These are phyloP conservation scores for Crocallis elinguaria DNA, from an alignment of 2,888 invertebrate species.

Conservation along the genomic window DNA sequence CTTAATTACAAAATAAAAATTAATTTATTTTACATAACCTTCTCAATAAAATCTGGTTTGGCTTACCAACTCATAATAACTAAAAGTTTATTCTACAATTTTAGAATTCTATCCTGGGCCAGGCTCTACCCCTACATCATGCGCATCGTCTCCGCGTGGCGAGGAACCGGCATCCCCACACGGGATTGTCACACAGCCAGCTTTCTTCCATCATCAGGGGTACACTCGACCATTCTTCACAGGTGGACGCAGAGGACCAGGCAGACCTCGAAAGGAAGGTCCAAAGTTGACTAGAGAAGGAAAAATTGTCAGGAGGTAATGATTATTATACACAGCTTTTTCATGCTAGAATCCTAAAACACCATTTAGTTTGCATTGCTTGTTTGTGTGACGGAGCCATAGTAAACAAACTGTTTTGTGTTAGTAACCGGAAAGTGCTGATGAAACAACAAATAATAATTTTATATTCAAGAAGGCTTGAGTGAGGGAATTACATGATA, in stretches of 20 bases:
- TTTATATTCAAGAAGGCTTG: too few relatives aligned
- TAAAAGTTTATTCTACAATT: neutral
- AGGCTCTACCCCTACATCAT: slow-evolving; percentile 87
- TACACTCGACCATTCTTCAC: slow-evolving; percentile 78
- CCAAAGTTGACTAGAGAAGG: slow-evolving; percentile 79
- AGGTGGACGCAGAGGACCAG: slow-evolving; percentile 89
- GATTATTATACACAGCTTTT: neutral
- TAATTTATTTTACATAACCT: too few relatives aligned
- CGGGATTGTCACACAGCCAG: slow-evolving; percentile 64
- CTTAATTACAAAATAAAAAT: too few relatives aligned
- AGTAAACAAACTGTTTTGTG: too few relatives aligned
- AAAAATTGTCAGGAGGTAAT: slow-evolving; percentile 79
- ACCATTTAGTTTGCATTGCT: too few relatives aligned
- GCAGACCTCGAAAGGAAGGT: slow-evolving; percentile 91
- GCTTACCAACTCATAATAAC: too few relatives aligned
- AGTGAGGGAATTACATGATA: too few relatives aligned
- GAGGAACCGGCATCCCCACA: slow-evolving; percentile 87
- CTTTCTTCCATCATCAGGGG: slow-evolving; percentile 76
- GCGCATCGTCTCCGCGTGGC: slow-evolving; percentile 86
- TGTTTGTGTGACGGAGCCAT: too few relatives aligned
- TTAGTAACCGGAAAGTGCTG: too few relatives aligned
- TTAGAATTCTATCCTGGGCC: slow-evolving; percentile 84
- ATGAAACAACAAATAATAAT: too few relatives aligned
- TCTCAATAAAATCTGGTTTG: too few relatives aligned
- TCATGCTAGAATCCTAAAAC: too few relatives aligned